These are phyloP conservation scores for Orius insidiosus DNA, from an alignment of 1,140 invertebrate genomes.

Conservation along the genomic window DNA sequence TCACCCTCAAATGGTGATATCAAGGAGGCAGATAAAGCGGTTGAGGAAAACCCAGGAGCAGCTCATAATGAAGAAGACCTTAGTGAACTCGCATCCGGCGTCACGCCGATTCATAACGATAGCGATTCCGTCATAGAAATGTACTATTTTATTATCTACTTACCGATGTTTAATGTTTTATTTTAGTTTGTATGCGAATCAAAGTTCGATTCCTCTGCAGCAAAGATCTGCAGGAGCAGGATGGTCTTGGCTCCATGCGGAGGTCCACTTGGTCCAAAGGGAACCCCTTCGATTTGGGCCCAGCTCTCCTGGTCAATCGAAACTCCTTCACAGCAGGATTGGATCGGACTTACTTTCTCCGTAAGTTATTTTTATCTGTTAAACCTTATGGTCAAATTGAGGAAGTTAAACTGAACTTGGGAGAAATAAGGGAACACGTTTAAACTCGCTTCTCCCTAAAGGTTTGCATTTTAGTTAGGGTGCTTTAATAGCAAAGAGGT, in stretches of 20 bases:
- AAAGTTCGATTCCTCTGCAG: neutral
- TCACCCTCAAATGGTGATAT: too few relatives aligned
- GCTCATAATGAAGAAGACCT: slow-evolving; percentile 1
- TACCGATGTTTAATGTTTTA: too few relatives aligned
- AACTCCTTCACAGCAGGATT: slow-evolving; percentile 12
- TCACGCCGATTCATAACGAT: neutral
- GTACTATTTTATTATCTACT: too few relatives aligned
- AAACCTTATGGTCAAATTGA: too few relatives aligned
- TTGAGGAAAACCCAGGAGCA: too few relatives aligned
- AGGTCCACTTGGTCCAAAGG: slow-evolving; percentile 3
- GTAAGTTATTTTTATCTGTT: slow-evolving; percentile 11
- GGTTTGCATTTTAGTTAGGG: too few relatives aligned
- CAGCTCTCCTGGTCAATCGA: slow-evolving; percentile 14
- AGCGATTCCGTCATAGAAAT: neutral
- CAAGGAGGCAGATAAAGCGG: too few relatives aligned
- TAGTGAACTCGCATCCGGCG: neutral
- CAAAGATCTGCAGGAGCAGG: neutral
- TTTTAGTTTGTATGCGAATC: slow-evolving; percentile 3
- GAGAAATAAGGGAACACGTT: too few relatives aligned
- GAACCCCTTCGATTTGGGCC: slow-evolving; percentile 1
- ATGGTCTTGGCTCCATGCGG: slow-evolving; percentile 8
- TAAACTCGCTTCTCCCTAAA: too few relatives aligned
- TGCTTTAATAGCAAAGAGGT: too few relatives aligned
- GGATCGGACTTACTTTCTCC: slow-evolving; percentile 16
- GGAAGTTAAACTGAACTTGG: too few relatives aligned